Conservation (phyloP, 2,113 vertebrate species). For the Nematolebias whitei region DNA sequence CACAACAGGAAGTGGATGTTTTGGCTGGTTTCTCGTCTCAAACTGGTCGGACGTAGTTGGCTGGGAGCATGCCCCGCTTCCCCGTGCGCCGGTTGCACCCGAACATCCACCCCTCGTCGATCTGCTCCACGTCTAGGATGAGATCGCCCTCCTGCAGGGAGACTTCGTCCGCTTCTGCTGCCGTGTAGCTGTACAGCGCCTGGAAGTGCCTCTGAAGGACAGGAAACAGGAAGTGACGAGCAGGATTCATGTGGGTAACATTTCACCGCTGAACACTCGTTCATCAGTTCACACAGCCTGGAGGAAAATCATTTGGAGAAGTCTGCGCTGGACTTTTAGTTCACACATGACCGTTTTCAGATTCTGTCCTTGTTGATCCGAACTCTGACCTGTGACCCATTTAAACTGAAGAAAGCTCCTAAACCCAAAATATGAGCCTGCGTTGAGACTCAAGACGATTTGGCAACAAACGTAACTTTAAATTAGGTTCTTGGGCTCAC, state of each 20-base stretch:
- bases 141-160: conserved; percentile 92
- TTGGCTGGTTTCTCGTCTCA: conserved; percentile 54
- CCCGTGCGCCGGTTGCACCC: conserved; percentile 95
- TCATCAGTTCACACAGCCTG: neutral
- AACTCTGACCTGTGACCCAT: no score
- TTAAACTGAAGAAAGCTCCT: no score
- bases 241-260: conserved; percentile 25
- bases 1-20: neutral
- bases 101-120: conserved; percentile 96
- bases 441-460: no score
- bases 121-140: conserved; percentile 92
- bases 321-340: no score
- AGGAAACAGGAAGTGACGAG: neutral
- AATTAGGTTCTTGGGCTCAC: no score
- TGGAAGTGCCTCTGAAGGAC: conserved; percentile 86
- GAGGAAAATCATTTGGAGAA: no score
- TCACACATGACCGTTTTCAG: no score
- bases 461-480: no score
- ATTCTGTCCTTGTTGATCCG: no score
- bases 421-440: no score
- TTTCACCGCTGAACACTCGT: neutral
- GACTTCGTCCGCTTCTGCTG: conserved; percentile 91
- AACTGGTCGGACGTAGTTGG: conserved; percentile 92
- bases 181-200: conserved; percentile 90
- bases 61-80: conserved; percentile 91